Conservation (phyloP, 2,888 invertebrate genomes). For the Tetheella fluctuosa region DNA sequence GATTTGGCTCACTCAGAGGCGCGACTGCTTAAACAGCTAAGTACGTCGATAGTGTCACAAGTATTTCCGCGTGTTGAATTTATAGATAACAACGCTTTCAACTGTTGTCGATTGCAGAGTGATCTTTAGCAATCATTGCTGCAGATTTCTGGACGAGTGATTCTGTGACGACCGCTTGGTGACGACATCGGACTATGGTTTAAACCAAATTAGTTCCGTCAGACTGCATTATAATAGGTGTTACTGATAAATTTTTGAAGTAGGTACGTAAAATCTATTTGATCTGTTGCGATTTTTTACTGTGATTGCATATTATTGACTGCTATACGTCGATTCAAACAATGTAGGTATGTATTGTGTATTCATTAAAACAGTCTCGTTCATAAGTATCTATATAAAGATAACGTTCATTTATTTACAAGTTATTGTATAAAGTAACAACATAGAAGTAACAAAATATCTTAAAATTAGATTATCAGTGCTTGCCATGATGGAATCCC, state of each 20-base stretch:
- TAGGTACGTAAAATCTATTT: not conserved
- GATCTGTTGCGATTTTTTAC: not conserved
- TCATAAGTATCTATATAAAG: constrained; percentile 5
- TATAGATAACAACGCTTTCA: constrained; percentile 80
- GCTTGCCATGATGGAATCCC: constrained; percentile 86
- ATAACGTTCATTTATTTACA: constrained; percentile 68
- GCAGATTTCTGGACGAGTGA: constrained; percentile 80
- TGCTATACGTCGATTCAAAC: not conserved
- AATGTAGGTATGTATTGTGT: not conserved
- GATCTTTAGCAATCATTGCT: constrained; percentile 79
- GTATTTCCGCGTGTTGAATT: constrained; percentile 70
- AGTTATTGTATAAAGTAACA: constrained; percentile 59
- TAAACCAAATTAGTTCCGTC: constrained; percentile 74
- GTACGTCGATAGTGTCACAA: constrained; percentile 68
- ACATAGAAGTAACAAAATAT: constrained; percentile 56
- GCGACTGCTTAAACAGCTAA: constrained; percentile 56
- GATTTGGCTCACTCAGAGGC: constrained; percentile 45
- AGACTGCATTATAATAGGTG: constrained; percentile 37
- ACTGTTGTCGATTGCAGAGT: constrained; percentile 74
- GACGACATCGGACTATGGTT: constrained; percentile 74
- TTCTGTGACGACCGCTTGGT: constrained; percentile 58
- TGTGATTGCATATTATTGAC: not conserved
- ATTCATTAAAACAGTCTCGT: not conserved
- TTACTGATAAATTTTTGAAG: constrained; percentile 35
- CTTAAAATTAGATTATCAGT: constrained; percentile 63